Percentiles rank a stretch among this genome's conserved stretches.
Evolutionary conservation across 2,888 invertebrate species (phyloP).

Genomic region (Athetis lepigone): DNA sequence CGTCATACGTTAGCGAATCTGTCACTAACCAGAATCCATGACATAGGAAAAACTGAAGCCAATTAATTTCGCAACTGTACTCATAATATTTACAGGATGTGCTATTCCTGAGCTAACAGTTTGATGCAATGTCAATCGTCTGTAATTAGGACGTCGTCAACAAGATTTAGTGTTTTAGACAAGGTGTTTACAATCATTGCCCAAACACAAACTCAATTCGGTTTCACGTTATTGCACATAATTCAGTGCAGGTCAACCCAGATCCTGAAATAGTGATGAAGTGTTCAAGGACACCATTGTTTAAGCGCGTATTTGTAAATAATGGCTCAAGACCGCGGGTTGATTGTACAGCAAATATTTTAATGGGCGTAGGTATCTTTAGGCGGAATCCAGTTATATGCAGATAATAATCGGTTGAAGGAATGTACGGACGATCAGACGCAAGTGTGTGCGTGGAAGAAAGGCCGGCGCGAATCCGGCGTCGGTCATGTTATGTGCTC

Average conservation of each 20-base stretch:
- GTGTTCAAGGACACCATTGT: conserved; percentile 77
- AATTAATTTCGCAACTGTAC: conserved; percentile 44
- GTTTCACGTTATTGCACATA: conserved; percentile 70
- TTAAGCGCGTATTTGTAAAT: conserved; percentile 77
- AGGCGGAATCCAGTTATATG: conserved; percentile 84
- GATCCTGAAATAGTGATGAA: conserved; percentile 80
- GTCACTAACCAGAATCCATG: conserved; percentile 24
- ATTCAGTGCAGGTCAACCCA: conserved; percentile 74
- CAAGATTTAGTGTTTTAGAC: conserved; percentile 72
- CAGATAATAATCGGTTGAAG: conserved; percentile 82
- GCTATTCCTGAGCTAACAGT: conserved; percentile 73
- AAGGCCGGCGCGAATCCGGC: conserved; percentile 87
- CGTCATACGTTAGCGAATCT: background rate
- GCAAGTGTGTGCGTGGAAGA: conserved; percentile 81
- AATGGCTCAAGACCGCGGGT: conserved; percentile 70
- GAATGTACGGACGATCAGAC: conserved; percentile 69
- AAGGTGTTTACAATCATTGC: conserved; percentile 75
- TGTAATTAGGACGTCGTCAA: conserved; percentile 68
- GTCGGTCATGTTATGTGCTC: conserved; percentile 86
- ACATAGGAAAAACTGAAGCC: conserved; percentile 27
- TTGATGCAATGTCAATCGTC: conserved; percentile 77
- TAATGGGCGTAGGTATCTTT: conserved; percentile 80
- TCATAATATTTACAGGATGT: conserved; percentile 73
- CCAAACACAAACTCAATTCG: conserved; percentile 67
- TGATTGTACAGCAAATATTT: conserved; percentile 81